These are phyloP conservation scores for Punctoribates punctum DNA, from an alignment of 2,888 invertebrate species.

Conservation along the genomic window DNA sequence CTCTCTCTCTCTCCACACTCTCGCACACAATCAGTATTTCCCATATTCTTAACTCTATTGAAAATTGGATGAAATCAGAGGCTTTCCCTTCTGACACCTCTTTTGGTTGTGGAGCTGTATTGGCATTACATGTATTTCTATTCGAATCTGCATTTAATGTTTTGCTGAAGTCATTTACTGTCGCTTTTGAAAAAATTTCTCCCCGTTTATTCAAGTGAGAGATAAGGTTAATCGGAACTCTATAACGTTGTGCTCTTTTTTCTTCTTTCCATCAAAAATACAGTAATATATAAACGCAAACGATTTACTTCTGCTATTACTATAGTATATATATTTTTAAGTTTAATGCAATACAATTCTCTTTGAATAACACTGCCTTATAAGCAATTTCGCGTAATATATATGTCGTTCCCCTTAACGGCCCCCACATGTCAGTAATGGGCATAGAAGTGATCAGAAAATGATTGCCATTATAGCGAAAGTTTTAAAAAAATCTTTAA, in stretches of 20 bases:
- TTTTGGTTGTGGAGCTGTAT: not conserved
- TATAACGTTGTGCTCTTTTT: constrained; percentile 29
- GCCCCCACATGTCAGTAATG: constrained; percentile 36
- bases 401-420: not conserved
- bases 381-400: constrained; percentile 36
- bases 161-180: constrained; percentile 31
- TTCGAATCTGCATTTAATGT: constrained; percentile 34
- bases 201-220: constrained; percentile 34
- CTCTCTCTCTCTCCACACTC: not conserved
- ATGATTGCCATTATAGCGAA: constrained; percentile 29
- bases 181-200: constrained; percentile 26
- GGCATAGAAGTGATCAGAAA: constrained; percentile 36
- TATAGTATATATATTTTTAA: constrained; percentile 27
- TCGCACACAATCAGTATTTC: not conserved
- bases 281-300: constrained; percentile 35
- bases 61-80: constrained; percentile 1
- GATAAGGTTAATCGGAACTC: constrained; percentile 37
- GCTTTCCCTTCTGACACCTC: not conserved
- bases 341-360: constrained; percentile 33
- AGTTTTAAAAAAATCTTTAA: constrained; percentile 29
- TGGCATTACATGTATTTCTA: not conserved
- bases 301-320: constrained; percentile 31
- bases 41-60: not conserved
- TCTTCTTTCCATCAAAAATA: constrained; percentile 31
- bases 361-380: constrained; percentile 8